These are phyloP conservation scores for Aphelinus certus DNA, from an alignment of 1,140 invertebrate species.

Conservation along the genomic window DNA sequence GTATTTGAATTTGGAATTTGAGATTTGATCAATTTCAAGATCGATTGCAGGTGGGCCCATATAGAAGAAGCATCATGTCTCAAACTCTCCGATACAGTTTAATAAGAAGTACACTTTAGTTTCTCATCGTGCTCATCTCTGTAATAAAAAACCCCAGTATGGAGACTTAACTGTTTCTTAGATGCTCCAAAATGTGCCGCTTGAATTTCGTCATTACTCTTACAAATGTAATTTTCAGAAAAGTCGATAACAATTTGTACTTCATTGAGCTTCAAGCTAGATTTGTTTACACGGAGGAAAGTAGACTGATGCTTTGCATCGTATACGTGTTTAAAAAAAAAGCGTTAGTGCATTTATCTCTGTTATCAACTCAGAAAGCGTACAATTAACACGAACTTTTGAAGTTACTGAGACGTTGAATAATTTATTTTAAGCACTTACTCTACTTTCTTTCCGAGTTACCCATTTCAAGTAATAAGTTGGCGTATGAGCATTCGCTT, in stretches of 20 bases:
- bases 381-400: slow-evolving; percentile 29
- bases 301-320: slow-evolving; percentile 44
- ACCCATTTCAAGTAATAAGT: slow-evolving; percentile 29
- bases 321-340: slow-evolving; percentile 43
- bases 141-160: slow-evolving; percentile 44
- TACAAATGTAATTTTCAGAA: slow-evolving; percentile 54
- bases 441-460: slow-evolving; percentile 15
- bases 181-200: slow-evolving; percentile 49
- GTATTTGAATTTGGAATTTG: neutral
- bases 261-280: slow-evolving; percentile 48
- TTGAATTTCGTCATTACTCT: slow-evolving; percentile 54
- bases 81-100: slow-evolving; percentile 41
- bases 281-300: slow-evolving; percentile 46
- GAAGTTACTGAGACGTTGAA: slow-evolving; percentile 28
- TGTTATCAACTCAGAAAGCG: slow-evolving; percentile 17
- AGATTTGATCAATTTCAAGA: neutral
- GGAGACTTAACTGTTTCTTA: slow-evolving; percentile 47
- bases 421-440: slow-evolving; percentile 26
- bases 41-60: neutral
- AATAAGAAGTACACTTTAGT: slow-evolving; percentile 38
- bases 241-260: slow-evolving; percentile 54
- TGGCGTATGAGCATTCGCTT: neutral
- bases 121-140: neutral
- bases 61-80: slow-evolving; percentile 26
- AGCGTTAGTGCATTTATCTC: slow-evolving; percentile 31